Conservation (phyloP, 2,113 vertebrate species). For the Lasiurus borealis region DNA sequence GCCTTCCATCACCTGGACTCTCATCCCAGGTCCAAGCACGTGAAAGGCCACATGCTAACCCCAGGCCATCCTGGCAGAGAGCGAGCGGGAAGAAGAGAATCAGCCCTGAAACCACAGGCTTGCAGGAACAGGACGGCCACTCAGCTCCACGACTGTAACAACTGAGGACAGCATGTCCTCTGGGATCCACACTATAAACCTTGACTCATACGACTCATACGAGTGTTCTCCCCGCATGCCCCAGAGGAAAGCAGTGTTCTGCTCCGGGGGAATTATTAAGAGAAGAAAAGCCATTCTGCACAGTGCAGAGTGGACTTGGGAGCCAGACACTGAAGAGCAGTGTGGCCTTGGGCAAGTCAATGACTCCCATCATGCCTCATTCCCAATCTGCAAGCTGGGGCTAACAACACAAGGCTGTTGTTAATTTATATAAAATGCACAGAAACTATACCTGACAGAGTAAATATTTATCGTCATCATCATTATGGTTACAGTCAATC, state of each 20-base stretch:
- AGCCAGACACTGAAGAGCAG: neutral
- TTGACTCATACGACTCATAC: neutral
- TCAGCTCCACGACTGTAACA: neutral
- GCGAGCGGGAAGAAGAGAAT: neutral
- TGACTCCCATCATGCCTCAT: neutral
- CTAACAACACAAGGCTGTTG: neutral
- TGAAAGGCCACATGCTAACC: neutral
- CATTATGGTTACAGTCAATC: neutral
- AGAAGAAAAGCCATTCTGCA: neutral
- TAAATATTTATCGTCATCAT: neutral
- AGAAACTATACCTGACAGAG: neutral
- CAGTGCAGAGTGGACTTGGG: no score
- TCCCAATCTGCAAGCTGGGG: neutral
- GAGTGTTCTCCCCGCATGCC: neutral
- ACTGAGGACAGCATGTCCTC: neutral
- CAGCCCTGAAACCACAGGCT: neutral
- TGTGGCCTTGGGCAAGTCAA: neutral
- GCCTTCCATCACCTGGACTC: slow-evolving; percentile 10
- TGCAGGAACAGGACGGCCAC: neutral
- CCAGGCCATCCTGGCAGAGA: neutral
- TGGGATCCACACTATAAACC: neutral
- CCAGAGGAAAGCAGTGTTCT: neutral
- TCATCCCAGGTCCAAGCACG: neutral
- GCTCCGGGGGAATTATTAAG: neutral
- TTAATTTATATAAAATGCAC: neutral